Percentiles rank a stretch among this genome's conserved stretches.
Evolutionary conservation across 2,888 invertebrate species (phyloP).

Genomic region (Diloba caeruleocephala): DNA sequence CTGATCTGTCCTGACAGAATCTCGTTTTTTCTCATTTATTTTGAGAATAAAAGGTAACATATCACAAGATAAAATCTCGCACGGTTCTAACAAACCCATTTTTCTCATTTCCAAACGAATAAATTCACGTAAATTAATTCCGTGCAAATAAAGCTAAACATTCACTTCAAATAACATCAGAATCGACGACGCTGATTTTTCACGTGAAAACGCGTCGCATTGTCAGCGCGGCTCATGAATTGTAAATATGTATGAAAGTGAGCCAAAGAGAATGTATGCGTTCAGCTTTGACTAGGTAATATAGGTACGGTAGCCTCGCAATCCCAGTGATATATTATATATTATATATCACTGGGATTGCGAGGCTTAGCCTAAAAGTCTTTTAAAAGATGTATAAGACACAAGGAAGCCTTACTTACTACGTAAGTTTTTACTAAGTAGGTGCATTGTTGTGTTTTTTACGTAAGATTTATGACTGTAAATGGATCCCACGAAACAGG

Average conservation of each 20-base stretch:
- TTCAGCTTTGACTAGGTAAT: conserved; percentile 16
- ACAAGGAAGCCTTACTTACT: not conserved
- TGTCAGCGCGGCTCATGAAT: conserved; percentile 50
- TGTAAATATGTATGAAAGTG: conserved; percentile 39
- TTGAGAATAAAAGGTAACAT: too few species aligned
- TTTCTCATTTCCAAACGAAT: conserved; percentile 26
- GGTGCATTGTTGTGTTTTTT: too few species aligned
- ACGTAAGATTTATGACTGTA: too few species aligned
- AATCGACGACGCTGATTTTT: conserved; percentile 22
- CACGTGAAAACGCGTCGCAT: conserved; percentile 29
- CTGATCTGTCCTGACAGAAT: too few species aligned
- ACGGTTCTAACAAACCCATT: conserved; percentile 19
- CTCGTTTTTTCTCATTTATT: too few species aligned
- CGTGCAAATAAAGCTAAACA: conserved; percentile 25
- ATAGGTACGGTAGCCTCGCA: not conserved
- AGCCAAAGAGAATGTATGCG: conserved; percentile 26
- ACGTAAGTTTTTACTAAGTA: not conserved
- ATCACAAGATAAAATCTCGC: conserved; percentile 1
- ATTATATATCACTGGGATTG: not conserved
- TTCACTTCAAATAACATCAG: conserved; percentile 5
- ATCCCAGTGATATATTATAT: not conserved
- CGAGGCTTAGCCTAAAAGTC: conserved; percentile 1
- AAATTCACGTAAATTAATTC: conserved; percentile 27
- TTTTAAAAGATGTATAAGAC: not conserved
- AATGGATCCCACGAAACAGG: too few species aligned